Percentiles rank a stretch among this genome's conserved stretches.
These are phyloP conservation scores for Acomys russatus DNA, from an alignment of 2,797 vertebrate species.

Conservation along the genomic window DNA sequence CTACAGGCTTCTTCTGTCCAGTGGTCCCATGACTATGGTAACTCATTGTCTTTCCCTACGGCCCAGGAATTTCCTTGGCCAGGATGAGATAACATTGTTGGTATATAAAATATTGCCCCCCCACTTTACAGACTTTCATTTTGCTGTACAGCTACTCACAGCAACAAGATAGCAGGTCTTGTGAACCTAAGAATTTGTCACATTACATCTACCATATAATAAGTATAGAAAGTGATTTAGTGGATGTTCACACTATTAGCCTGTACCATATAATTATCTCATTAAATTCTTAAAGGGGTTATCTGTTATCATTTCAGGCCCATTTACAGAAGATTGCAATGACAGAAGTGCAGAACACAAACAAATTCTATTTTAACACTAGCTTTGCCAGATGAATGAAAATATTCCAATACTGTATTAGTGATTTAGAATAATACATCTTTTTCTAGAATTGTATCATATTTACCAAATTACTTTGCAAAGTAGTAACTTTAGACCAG, in stretches of 20 bases:
- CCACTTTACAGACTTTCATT: conserved; percentile 40
- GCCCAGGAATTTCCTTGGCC: not conserved
- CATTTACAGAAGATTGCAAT: not conserved
- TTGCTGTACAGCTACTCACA: conserved; percentile 43
- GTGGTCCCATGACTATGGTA: not conserved
- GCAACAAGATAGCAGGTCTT: not conserved
- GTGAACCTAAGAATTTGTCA: not conserved
- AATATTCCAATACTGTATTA: conserved; percentile 1
- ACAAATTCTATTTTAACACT: not conserved
- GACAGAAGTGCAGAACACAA: not conserved
- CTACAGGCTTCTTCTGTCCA: not conserved
- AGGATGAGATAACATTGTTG: not conserved
- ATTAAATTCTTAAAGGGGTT: conserved; percentile 30
- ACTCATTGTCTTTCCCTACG: not conserved
- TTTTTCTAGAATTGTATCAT: conserved; percentile 29
- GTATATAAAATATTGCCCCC: not conserved
- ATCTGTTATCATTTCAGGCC: conserved; percentile 7
- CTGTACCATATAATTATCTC: conserved; percentile 5
- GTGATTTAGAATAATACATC: not conserved
- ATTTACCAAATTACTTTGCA: conserved; percentile 39
- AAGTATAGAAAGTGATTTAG: conserved; percentile 38
- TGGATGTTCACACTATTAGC: not conserved
- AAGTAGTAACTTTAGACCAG: not conserved
- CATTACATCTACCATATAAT: not conserved
- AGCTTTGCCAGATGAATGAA: not conserved